Percentiles rank a stretch among this genome's conserved stretches.
Conservation (phyloP, 2,113 vertebrate species). For the Vicugna pacos region DNA sequence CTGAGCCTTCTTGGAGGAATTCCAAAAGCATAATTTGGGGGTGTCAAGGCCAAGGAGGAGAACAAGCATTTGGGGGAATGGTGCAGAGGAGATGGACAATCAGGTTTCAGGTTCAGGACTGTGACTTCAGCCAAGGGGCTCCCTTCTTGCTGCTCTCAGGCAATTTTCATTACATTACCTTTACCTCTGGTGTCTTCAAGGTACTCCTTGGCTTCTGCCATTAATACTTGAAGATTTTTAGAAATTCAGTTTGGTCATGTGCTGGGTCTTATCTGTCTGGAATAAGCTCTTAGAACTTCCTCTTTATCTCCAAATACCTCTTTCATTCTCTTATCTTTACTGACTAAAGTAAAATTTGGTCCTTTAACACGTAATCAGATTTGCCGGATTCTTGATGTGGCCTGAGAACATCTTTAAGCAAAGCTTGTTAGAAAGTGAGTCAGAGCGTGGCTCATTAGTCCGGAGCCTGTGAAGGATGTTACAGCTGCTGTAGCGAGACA, state of each 20-base stretch:
- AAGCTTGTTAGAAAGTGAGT: constrained; percentile 45
- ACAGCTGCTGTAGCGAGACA: neutral
- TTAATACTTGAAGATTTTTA: constrained; percentile 9
- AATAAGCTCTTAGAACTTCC: constrained; percentile 1
- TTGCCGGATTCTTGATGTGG: constrained; percentile 41
- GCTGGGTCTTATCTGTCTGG: neutral
- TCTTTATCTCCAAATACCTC: neutral
- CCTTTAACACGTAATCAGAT: constrained; percentile 9
- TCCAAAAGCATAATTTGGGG: neutral
- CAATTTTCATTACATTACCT: neutral
- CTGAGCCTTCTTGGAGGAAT: neutral
- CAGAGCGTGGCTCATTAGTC: constrained; percentile 53
- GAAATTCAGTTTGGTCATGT: neutral
- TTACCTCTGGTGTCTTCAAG: neutral
- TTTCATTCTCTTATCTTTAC: constrained; percentile 50
- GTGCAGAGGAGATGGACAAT: neutral
- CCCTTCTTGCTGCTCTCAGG: neutral
- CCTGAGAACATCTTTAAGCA: constrained; percentile 2
- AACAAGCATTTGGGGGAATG: neutral
- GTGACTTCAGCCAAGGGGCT: neutral
- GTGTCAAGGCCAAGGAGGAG: neutral
- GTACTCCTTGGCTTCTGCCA: neutral
- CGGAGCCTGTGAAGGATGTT: neutral
- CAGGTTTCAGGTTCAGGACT: neutral
- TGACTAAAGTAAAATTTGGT: neutral